A percentile compares a stretch with the other conserved stretches of the same genome.
Evolutionary conservation across 30 jellyfish, hydroid and myxozoan genomes (phyloP).

Genomic region (Aurelia coerulea): DNA sequence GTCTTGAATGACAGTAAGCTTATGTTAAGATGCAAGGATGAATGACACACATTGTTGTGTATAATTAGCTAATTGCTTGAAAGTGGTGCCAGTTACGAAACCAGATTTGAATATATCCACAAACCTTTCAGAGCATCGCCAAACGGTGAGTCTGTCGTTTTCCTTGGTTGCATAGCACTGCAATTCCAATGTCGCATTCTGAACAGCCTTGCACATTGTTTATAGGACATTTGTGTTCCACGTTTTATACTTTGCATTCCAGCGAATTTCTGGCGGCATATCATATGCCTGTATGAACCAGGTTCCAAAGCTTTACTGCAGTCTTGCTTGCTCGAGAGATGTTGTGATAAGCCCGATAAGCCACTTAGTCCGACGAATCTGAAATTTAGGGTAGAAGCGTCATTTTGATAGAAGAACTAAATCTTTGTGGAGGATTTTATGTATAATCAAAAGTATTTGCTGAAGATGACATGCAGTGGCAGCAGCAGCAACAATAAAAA

Average conservation of each 20-base stretch:
- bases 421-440: background rate
- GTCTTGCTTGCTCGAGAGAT: slow-evolving; percentile 34
- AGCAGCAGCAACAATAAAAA: too few relatives aligned
- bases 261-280: slow-evolving; percentile 51
- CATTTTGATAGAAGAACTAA: background rate
- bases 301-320: slow-evolving; percentile 53
- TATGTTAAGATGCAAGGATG: background rate
- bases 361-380: slow-evolving; percentile 66
- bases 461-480: background rate
- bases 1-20: too few relatives aligned
- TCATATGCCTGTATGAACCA: slow-evolving; percentile 51
- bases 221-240: slow-evolving; percentile 59
- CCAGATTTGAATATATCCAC: background rate
- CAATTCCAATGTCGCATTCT: slow-evolving; percentile 69
- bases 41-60: background rate
- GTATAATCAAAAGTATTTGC: background rate
- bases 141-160: slow-evolving; percentile 54
- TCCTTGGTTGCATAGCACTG: slow-evolving; percentile 45
- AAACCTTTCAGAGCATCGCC: slow-evolving; percentile 68
- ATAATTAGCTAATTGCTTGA: too few relatives aligned
- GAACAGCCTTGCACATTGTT: slow-evolving; percentile 55
- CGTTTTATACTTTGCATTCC: slow-evolving; percentile 65
- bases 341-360: slow-evolving; percentile 51
- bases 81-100: too few relatives aligned
- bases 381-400: background rate